Evolutionary conservation across 2,113 vertebrate genomes (phyloP).

Genomic region (Myotis lucifugus): DNA sequence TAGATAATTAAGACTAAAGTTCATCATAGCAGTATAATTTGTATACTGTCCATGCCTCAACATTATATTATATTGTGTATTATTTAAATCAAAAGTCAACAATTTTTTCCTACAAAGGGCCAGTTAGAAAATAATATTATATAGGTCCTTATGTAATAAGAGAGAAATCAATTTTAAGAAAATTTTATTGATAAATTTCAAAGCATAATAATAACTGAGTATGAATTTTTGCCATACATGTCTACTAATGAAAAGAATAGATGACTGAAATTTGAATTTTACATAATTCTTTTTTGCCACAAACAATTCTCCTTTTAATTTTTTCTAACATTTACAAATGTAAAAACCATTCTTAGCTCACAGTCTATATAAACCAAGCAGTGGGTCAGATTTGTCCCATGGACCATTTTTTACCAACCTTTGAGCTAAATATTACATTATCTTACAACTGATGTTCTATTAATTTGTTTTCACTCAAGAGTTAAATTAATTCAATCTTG

Average conservation of each 20-base stretch:
- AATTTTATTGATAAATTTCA: not conserved
- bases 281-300: not conserved
- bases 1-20: constrained; percentile 8
- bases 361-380: not conserved
- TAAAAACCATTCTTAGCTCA: not conserved
- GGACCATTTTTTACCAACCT: not conserved
- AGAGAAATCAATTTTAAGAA: not conserved
- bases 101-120: not conserved
- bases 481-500: not conserved
- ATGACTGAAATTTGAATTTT: constrained; percentile 35
- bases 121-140: not conserved
- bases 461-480: not conserved
- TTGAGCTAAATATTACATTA: not conserved
- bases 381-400: not conserved
- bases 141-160: not conserved
- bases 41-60: not conserved
- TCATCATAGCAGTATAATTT: not conserved
- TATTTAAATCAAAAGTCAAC: not conserved
- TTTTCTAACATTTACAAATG: not conserved
- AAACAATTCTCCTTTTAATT: not conserved
- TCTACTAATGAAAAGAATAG: not conserved
- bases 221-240: not conserved
- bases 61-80: not conserved
- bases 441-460: not conserved
- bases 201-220: constrained; percentile 35